Evolutionary conservation across 2,797 vertebrate genomes (phyloP).

Genomic region (Apodemus agrarius): DNA sequence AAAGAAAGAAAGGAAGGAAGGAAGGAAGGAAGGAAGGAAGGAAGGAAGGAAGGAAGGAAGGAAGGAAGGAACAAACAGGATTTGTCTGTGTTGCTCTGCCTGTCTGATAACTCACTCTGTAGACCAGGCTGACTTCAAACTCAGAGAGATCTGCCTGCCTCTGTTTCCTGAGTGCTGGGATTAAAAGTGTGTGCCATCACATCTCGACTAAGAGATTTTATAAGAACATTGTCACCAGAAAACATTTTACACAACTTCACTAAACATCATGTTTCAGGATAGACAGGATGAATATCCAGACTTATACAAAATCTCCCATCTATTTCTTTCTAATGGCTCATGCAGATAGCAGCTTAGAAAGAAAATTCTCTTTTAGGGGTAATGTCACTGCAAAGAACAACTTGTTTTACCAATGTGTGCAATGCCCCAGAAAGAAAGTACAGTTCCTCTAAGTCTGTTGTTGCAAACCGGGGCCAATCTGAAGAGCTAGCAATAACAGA

Average conservation of each 20-base stretch:
- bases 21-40: no score
- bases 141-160: neutral
- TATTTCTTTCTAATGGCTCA: neutral
- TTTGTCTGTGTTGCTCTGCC: neutral
- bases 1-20: no score
- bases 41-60: no score
- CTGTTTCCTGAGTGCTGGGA: neutral
- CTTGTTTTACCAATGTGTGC: neutral
- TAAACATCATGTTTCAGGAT: neutral
- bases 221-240: neutral
- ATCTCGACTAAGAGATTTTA: neutral
- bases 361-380: neutral
- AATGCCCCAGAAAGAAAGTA: neutral
- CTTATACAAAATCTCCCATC: neutral
- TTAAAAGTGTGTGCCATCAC: neutral
- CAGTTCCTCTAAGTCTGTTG: neutral
- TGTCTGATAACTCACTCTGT: neutral
- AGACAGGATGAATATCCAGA: neutral
- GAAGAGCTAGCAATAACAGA: neutral
- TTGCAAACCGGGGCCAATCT: slow-evolving; percentile 6
- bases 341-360: neutral
- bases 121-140: neutral
- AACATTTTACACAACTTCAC: neutral
- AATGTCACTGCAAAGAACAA: neutral
- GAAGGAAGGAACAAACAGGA: neutral